Evolutionary conservation across 2,888 invertebrate genomes (phyloP), one percentile per base, ranked within the genome.

Genomic region (Cotesia congregata): DNA sequence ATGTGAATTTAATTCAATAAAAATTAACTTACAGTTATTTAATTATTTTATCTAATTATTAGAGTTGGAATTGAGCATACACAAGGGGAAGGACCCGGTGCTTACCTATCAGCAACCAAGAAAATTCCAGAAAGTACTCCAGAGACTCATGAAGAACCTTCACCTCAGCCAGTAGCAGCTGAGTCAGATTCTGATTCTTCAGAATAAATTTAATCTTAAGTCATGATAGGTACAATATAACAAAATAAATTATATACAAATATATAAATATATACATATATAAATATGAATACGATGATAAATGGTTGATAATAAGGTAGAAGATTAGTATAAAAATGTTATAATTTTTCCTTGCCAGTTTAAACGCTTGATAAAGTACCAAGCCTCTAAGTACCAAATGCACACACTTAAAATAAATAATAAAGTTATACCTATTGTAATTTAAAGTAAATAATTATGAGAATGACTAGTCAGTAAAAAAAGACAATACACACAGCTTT

Each of bases 41-140:
- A 50, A 50, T 50, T 50, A 50, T 50, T 50, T 12, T 50, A 50
- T 50, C 12, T 12, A 50, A 50, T 50, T 50, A 50, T 12, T 50
- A 95, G 95, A 87, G 96, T 97, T 87, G 97, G 96, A 85, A 96
- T 97, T 89, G 97, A 97, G 89, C 95, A 96, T 87, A 95, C 95
- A 75, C 93, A 94, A 85, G 94, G 94, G 17, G 93, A 94, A 85
- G 92, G 92, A 59, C 93, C 93, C 78, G 93, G 92, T 82, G 93
- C 94, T 70, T 94, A 95, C 86, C 90, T 93, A 75, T 90, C 93
- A 67, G 94, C 94, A 65, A 93, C 94, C 6, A 88, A 88, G 71
- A 86, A 87, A 77, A 87, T 88, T 7, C 87, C 88, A 0, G 86
- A 90, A 77, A 80, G 85, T 6, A 87, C 85, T 79, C 89, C 82